Evolutionary conservation across 53 echinoderm and acorn worm genomes (phyloP).

Genomic region (Patiria pectinifera): DNA sequence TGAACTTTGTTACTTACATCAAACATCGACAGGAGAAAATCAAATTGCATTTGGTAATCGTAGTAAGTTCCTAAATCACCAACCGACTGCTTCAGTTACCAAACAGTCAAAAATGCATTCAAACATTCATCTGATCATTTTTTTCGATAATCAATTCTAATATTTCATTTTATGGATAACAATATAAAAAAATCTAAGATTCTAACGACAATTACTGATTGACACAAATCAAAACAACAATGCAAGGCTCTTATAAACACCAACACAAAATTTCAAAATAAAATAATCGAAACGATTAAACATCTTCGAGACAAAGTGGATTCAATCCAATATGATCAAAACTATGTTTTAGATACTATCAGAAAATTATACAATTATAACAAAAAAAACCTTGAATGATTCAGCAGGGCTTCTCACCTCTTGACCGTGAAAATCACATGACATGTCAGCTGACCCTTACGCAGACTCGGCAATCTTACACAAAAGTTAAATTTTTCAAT

Average conservation of each 20-base stretch:
- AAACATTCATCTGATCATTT: constrained; percentile 14
- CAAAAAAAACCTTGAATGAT: neutral
- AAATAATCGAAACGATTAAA: neutral
- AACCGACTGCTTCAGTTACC: neutral
- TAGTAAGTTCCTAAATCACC: neutral
- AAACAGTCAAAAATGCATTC: constrained; percentile 13
- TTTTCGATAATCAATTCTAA: constrained; percentile 11
- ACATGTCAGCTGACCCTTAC: neutral
- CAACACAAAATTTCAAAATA: constrained; percentile 25
- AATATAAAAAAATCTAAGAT: constrained; percentile 8
- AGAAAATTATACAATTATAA: constrained; percentile 19
- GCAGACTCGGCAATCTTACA: too few species aligned
- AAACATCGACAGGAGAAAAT: constrained; percentile 12
- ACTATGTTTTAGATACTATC: neutral
- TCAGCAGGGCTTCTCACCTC: constrained; percentile 10
- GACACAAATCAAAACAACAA: neutral
- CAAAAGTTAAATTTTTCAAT: too few species aligned
- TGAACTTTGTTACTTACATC: constrained; percentile 38
- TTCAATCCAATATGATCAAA: constrained; percentile 51
- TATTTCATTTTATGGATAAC: constrained; percentile 35
- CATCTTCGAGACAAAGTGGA: constrained; percentile 11
- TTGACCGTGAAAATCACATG: neutral
- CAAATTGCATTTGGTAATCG: constrained; percentile 23
- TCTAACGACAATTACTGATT: constrained; percentile 19
- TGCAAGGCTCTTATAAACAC: neutral